phyloP scores from a whole-genome alignment of 2,113 vertebrate species.

The Eptesicus fuscus region DNA sequence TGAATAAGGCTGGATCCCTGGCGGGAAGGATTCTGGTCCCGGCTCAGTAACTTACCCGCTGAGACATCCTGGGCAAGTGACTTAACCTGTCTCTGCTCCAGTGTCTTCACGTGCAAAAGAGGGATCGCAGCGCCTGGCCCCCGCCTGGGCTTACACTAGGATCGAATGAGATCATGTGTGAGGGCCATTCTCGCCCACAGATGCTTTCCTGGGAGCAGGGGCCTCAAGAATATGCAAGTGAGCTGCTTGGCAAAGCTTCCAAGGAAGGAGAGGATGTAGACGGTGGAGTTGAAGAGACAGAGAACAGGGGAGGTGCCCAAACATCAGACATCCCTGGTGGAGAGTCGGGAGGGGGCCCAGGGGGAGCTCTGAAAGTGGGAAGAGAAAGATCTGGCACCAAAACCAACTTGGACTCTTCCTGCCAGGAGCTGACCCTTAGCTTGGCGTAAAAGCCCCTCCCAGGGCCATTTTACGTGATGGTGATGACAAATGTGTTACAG shows the following conservation, averaged over 20 bases:
- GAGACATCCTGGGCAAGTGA: not conserved
- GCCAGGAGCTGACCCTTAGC: not conserved
- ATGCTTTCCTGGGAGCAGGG: not conserved
- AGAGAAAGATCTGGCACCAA: not conserved
- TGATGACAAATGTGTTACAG: not conserved
- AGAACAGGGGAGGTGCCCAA: not conserved
- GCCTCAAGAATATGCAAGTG: not conserved
- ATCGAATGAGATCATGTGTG: not conserved
- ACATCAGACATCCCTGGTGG: not conserved
- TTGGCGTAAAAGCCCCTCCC: not conserved
- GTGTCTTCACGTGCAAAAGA: not conserved
- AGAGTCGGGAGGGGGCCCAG: fast-evolving
- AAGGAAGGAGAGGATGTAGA: not conserved
- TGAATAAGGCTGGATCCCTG: not conserved
- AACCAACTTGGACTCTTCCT: not conserved
- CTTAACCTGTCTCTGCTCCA: not conserved
- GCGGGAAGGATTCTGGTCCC: not conserved
- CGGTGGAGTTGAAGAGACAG: not conserved
- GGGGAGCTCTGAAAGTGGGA: not conserved
- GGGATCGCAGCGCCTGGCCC: not conserved
- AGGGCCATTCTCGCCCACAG: fast-evolving
- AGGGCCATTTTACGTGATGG: not conserved
- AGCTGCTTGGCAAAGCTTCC: not conserved
- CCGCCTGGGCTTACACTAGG: not conserved
- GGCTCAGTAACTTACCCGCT: not conserved